These are phyloP conservation scores for Clinocottus analis DNA, from an alignment of 2,113 vertebrate genomes.

Conservation along the genomic window DNA sequence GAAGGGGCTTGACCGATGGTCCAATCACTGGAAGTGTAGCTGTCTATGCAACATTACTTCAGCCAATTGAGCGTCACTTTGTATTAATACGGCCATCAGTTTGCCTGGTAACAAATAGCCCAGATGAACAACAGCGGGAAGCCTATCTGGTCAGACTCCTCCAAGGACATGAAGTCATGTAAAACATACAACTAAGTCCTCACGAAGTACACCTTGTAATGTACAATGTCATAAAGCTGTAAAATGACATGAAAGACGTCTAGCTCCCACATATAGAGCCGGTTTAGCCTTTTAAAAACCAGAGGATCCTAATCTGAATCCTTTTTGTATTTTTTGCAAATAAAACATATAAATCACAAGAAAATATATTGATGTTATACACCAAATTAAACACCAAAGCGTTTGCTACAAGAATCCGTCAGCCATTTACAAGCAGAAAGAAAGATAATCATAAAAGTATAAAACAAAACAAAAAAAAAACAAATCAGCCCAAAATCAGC, in stretches of 20 bases:
- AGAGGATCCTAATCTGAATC: too few species aligned
- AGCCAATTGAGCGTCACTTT: constrained; percentile 77
- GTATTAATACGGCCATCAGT: constrained; percentile 76
- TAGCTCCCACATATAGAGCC: background rate
- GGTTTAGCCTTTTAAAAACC: too few species aligned
- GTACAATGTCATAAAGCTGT: background rate
- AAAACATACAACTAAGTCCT: background rate
- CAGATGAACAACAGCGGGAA: constrained; percentile 41
- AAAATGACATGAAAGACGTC: background rate
- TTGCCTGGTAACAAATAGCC: constrained; percentile 62
- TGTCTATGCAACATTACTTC: constrained; percentile 77
- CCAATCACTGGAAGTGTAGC: constrained; percentile 68
- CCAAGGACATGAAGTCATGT: constrained; percentile 46
- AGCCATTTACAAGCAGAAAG: too few species aligned
- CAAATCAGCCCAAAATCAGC: too few species aligned
- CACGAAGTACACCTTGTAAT: background rate
- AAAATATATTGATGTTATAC: too few species aligned
- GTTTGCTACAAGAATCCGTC: too few species aligned
- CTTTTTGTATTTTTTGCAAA: too few species aligned
- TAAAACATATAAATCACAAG: too few species aligned
- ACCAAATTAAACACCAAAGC: too few species aligned
- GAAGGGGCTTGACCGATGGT: constrained; percentile 70
- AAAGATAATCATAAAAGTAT: too few species aligned
- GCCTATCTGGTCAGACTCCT: constrained; percentile 21
- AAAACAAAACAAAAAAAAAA: too few species aligned